phyloP scores from a whole-genome alignment of 2,113 vertebrate genomes.

The Aegotheles bennettii region DNA sequence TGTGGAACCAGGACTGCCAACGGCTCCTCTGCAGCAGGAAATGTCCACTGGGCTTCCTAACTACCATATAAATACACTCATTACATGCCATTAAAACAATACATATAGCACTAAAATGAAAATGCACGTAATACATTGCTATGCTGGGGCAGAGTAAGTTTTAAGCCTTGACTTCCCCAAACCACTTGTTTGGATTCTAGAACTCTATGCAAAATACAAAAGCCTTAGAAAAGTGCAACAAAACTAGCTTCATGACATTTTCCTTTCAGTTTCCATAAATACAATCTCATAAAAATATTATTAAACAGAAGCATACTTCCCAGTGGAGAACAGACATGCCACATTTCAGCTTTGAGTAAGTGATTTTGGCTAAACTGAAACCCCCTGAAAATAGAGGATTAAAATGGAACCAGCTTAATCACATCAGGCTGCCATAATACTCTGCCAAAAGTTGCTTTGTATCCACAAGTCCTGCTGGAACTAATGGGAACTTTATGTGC shows the following conservation, averaged over 20 bases:
- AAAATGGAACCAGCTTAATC: not conserved
- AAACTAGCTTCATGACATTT: constrained; percentile 49
- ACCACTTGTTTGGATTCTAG: not conserved
- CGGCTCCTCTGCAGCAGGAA: constrained; percentile 43
- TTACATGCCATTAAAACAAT: not conserved
- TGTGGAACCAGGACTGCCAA: not conserved
- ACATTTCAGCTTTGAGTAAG: not conserved
- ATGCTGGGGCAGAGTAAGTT: not conserved
- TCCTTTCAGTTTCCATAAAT: constrained; percentile 46
- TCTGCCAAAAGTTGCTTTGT: not conserved
- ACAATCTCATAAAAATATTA: constrained; percentile 56
- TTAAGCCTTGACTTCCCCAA: not conserved
- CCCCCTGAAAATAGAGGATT: constrained; percentile 37
- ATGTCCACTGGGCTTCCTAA: constrained; percentile 15
- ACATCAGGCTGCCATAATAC: not conserved
- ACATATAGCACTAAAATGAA: not conserved
- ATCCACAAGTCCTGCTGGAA: not conserved
- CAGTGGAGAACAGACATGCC: not conserved
- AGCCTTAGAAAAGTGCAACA: constrained; percentile 58
- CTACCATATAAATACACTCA: not conserved
- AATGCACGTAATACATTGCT: not conserved
- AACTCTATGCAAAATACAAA: constrained; percentile 44
- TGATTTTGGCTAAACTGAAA: not conserved
- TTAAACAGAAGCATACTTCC: constrained; percentile 48
- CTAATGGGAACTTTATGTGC: not conserved